Evolutionary conservation across 2,113 vertebrate species (phyloP), one percentile per base, ranked within the genome.

Genomic region (Oryzias celebensis): DNA sequence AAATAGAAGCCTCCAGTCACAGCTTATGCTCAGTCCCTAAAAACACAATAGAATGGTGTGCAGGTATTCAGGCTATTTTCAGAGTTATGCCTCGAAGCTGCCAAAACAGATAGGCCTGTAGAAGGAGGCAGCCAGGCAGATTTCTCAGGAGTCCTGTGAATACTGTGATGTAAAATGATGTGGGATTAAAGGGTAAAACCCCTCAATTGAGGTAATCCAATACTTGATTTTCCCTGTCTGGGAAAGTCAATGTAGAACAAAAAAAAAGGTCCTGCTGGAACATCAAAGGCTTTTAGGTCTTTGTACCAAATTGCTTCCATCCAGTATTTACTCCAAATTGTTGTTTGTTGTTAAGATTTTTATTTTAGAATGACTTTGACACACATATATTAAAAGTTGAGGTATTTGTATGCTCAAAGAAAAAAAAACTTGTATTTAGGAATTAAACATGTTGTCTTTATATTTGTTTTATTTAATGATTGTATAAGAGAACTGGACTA

Each of bases 1-100:
- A 68, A 62, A 75, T 47, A 72, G 47, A 52, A 68, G 52, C 59
- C 49, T 46, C 18, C 24, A 52, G 52, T 47, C 2, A 1, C 56
- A 76, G 58, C 54, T 52, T 23, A 63, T 18, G 13, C 61, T 72
- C 41, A 42, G 62, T 56, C 45, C 17, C 28, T 36, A 46, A 53
- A 49, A 61, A 45, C 52, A 77, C 69, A 74, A 72, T 28, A 49
- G 70, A 74, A 62, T 70, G 61, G 60, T 31, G 56, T 52, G 44
- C 50, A 81, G 78, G 72, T 62, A 80, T 79, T 85, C 71, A 24
- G 73, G 63, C 75, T 85, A 82, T 84, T 80, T 71, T 49, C 63
- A 80, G 73, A 87, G 69, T 62, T 63, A 56, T 62, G 73, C 58
- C 60, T 54, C 49, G 4, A 60, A 57, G 63, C 62, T 76, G 76